These are phyloP conservation scores for Capreolus pygargus DNA, from an alignment of 2,113 vertebrate species.

Conservation along the genomic window DNA sequence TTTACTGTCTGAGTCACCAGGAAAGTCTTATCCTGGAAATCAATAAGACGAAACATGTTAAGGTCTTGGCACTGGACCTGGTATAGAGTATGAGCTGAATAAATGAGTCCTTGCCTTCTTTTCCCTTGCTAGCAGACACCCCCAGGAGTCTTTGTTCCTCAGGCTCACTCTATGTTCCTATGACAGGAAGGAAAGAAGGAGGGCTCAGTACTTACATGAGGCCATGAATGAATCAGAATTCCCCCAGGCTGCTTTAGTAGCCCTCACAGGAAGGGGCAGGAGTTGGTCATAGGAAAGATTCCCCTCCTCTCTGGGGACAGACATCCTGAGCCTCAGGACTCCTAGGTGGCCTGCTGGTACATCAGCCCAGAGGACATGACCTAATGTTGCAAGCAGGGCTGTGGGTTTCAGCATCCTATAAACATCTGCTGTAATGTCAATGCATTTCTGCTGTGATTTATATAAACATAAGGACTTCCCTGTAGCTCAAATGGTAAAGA, in stretches of 20 bases:
- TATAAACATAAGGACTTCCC: background rate
- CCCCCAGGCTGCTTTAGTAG: background rate
- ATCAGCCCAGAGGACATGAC: background rate
- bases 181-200: background rate
- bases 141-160: accelerated
- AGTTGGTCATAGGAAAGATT: background rate
- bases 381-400: background rate
- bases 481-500: background rate
- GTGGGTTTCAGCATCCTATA: background rate
- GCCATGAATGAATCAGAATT: background rate
- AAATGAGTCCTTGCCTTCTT: background rate
- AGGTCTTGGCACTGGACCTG: too few species aligned
- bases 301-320: background rate
- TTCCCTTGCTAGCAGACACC: background rate
- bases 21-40: too few species aligned
- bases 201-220: background rate
- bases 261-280: background rate
- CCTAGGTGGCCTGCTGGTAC: background rate
- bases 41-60: too few species aligned
- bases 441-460: background rate
- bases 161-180: background rate
- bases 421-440: background rate
- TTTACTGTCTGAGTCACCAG: accelerated
- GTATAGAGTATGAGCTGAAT: too few species aligned
- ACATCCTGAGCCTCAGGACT: background rate